Percentiles rank a stretch among this genome's conserved stretches.
phyloP scores from a whole-genome alignment of 2,888 invertebrate genomes.

The Cancer borealis region DNA sequence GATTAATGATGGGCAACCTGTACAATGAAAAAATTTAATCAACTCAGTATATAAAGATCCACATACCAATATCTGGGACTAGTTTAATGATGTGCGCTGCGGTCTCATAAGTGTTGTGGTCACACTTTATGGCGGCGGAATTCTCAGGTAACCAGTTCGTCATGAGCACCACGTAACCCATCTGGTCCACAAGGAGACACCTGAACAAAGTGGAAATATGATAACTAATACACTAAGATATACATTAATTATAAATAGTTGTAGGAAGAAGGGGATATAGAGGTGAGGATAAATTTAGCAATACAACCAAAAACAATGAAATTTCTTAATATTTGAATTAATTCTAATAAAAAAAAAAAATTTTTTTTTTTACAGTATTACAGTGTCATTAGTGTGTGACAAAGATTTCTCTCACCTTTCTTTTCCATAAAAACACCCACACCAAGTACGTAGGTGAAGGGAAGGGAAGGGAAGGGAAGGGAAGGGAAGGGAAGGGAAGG shows the following conservation, averaged over 20 bases:
- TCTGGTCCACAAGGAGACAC: conserved; percentile 53
- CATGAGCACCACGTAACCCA: conserved; percentile 60
- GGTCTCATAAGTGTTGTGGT: neutral
- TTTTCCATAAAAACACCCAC: no score
- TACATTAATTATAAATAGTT: neutral
- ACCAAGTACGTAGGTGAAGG: neutral
- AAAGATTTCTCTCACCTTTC: no score
- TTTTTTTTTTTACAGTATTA: neutral
- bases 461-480: neutral
- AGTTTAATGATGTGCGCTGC: conserved; percentile 52
- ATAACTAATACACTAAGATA: neutral
- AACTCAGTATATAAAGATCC: neutral
- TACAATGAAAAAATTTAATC: neutral
- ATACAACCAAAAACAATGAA: neutral
- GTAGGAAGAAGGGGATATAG: neutral
- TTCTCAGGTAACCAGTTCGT: neutral
- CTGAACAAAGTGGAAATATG: neutral
- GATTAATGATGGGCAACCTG: no score
- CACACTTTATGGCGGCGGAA: neutral
- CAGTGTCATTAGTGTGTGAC: neutral
- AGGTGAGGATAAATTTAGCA: neutral
- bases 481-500: neutral
- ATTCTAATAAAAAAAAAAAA: neutral
- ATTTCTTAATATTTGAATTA: neutral
- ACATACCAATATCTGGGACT: conserved; percentile 60